Conservation (phyloP, 1,140 invertebrate genomes). For the Dicyema japonicum region DNA sequence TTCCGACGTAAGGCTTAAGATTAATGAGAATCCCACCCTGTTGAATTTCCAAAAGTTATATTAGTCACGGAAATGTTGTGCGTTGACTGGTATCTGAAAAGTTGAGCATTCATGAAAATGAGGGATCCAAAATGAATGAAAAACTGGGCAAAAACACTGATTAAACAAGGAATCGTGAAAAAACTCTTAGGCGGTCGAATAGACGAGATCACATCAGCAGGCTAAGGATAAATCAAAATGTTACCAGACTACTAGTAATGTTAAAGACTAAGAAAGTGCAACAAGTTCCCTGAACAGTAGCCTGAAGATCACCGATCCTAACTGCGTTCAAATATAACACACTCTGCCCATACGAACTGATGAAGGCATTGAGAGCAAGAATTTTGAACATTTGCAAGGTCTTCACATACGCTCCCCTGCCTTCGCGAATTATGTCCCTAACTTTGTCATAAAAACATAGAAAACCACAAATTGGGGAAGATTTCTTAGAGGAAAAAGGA, state of each 20-base stretch:
- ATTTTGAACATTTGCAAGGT: conserved; percentile 99
- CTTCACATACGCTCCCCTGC: conserved; percentile 80
- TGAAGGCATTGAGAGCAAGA: conserved; percentile 76
- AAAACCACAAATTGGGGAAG: too few species aligned
- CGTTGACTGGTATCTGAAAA: too few species aligned
- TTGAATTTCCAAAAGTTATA: too few species aligned
- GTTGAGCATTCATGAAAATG: too few species aligned
- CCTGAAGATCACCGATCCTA: conserved; percentile 82
- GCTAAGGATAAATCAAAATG: too few species aligned
- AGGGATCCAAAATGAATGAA: too few species aligned
- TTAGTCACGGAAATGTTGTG: too few species aligned
- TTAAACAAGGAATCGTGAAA: not conserved
- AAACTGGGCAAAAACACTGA: too few species aligned
- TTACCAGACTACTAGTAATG: too few species aligned
- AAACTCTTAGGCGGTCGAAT: conserved; percentile 76
- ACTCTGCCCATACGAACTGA: conserved; percentile 84
- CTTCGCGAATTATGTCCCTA: conserved; percentile 92
- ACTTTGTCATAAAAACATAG: conserved; percentile 31
- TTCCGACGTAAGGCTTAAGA: too few species aligned
- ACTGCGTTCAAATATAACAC: conserved; percentile 88
- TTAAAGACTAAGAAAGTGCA: too few species aligned
- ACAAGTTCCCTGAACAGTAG: conserved; percentile 59
- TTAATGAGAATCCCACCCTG: too few species aligned
- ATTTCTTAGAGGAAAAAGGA: conserved; percentile 83
- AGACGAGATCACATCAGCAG: conserved; percentile 80